Evolutionary conservation across 2,888 invertebrate genomes (phyloP), one percentile per base, ranked within the genome.

Genomic region (Ctenicera cuprea): DNA sequence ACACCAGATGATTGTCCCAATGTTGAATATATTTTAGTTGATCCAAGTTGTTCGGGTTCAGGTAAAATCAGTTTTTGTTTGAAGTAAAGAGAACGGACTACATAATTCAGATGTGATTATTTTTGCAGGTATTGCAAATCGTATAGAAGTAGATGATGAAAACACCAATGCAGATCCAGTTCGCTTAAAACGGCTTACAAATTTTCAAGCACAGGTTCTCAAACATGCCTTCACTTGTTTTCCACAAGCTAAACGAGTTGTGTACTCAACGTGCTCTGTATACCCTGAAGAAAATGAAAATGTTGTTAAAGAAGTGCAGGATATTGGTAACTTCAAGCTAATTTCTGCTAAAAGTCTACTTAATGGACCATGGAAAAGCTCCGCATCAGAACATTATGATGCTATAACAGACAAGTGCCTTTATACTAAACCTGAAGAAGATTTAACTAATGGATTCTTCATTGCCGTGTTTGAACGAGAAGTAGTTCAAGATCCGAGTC

Each of bases 241-340:
- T 86, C 96, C 97, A 0, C 91, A 91, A 71, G 96, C 93, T 0
- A 94, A 95, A 83, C 89, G 94, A 69, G 92, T 99, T 14, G 94
- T 98, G 2, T 99, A 99, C 86, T 99, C 98, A 43, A 99, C 99
- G 0, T 99, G 99, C 84, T 99, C 99, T 0, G 82, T 97, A 9
- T 91, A 94, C 84, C 90, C 92, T 0, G 94, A 96, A 87, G 98
- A 98, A 88, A 99, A 99, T 85, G 99, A 99, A 87, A 89, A 92
- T 79, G 98, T 99, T 0, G 90, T 97, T 0, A 89, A 92, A 12
- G 93, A 94, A 82, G 92, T 93, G 9, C 88, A 89, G 73, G 88
- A 89, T 80, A 87, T 88, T 76, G 78, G 88, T 0, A 87, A 90
- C 59, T 94, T 92, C 87, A 90, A 90, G 77, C 88, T 94, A 0